Evolutionary conservation across 2,888 invertebrate genomes (phyloP), one percentile per base, ranked within the genome.

Genomic region (Macrosoma leucophasiata): DNA sequence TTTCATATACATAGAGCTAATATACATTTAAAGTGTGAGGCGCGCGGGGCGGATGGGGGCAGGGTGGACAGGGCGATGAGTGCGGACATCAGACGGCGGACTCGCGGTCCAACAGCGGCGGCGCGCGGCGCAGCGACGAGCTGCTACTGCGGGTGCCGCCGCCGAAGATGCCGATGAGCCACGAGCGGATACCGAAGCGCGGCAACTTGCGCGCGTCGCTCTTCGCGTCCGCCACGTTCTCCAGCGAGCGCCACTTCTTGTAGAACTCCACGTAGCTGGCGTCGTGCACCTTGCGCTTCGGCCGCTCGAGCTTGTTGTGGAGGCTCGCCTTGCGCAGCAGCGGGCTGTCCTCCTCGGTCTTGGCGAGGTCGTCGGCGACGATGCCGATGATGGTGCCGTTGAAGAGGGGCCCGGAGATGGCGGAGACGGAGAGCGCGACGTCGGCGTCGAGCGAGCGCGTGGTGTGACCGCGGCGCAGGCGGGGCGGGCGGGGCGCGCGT

Each of bases 231-330:
- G 70, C 69, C 26, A 93, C 86, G 46, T 90, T 88, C 72, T 94
- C 94, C 30, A 93, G 79, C 26, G 94, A 94, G 52, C 89, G 90
- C 90, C 94, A 94, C 58, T 91, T 88, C 71, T 92, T 92, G 48
- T 87, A 85, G 50, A 84, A 77, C 59, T 86, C 74, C 28, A 84
- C 79, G 56, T 81, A 81, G 48, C 72, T 71, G 3, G 74, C 57
- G 52, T 82, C 81, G 48, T 68, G 67, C 20, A 69, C 71, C 55
- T 77, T 78, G 41, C 71, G 63, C 27, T 73, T 72, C 39, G 71
- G 58, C 25, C 74, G 70, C 15, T 75, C 78, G 42, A 65, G 58
- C 40, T 75, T 72, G 56, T 69, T 66, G 55, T 67, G 63, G 20
- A 77, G 58, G 53, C 78, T 75, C 50, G 64, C 62, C 46, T 84